Conservation (phyloP, 2,113 vertebrate genomes). For the Percopsis transmontana region DNA sequence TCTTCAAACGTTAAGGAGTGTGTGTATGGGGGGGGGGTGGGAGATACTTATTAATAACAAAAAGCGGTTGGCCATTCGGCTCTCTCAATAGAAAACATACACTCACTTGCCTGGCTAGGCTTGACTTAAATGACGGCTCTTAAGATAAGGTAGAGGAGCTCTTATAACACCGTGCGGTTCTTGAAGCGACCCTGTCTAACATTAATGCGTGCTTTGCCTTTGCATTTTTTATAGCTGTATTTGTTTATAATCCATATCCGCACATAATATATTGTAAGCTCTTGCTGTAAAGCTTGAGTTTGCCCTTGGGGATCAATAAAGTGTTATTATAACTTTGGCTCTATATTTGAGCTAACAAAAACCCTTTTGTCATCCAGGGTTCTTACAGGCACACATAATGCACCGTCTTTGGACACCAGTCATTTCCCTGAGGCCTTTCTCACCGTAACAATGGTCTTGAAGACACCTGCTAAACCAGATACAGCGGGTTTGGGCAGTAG, state of each 20-base stretch:
- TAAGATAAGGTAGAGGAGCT: constrained; percentile 1
- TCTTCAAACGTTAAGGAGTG: not conserved
- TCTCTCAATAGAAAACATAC: constrained; percentile 14
- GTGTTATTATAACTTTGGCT: no score
- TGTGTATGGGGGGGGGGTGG: not conserved
- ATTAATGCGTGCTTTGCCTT: constrained; percentile 10
- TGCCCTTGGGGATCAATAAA: no score
- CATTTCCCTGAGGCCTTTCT: constrained; percentile 15
- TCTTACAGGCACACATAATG: not conserved
- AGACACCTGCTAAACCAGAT: constrained; percentile 8
- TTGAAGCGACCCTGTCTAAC: not conserved
- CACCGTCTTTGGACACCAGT: constrained; percentile 10
- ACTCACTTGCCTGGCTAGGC: constrained; percentile 14
- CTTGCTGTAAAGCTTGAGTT: no score
- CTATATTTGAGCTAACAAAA: constrained; percentile 19
- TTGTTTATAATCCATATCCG: constrained; percentile 28
- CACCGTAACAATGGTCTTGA: constrained; percentile 14
- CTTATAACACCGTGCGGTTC: no score
- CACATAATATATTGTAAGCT: no score
- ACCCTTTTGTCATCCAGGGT: not conserved
- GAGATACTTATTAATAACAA: not conserved
- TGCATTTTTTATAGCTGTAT: constrained; percentile 27
- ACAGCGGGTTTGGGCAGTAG: constrained; percentile 7
- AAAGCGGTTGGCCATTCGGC: constrained; percentile 28
- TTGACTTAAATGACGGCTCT: constrained; percentile 8